phyloP scores from a whole-genome alignment of 2,888 invertebrate species.

The Campoplex capitator region DNA sequence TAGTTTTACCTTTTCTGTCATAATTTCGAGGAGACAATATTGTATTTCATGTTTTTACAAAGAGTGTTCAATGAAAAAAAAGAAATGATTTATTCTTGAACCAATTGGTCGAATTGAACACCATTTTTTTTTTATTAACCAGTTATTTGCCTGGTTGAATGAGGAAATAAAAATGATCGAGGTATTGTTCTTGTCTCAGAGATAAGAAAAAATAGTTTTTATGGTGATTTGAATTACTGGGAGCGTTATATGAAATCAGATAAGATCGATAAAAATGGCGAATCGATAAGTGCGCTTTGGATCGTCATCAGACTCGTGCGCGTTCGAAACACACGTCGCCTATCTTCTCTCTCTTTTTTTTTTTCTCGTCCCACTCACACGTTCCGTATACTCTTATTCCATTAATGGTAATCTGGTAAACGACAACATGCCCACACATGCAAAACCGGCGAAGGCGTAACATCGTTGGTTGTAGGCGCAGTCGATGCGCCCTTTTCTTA shows the following conservation, averaged over 20 bases:
- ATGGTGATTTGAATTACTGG: background rate
- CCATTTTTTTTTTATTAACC: too few relatives aligned
- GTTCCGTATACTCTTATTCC: conserved; percentile 50
- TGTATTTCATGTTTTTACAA: too few relatives aligned
- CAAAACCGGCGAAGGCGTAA: background rate
- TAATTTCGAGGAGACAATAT: too few relatives aligned
- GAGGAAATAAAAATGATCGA: background rate
- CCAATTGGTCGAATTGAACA: too few relatives aligned
- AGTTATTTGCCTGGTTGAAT: background rate
- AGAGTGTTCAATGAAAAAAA: too few relatives aligned
- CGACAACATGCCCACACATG: conserved; percentile 38
- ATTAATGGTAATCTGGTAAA: conserved; percentile 63
- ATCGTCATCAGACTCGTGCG: background rate
- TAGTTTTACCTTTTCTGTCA: too few relatives aligned
- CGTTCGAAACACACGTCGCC: background rate
- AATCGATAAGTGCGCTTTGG: background rate
- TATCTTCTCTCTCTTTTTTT: too few relatives aligned
- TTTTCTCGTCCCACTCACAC: conserved; percentile 21
- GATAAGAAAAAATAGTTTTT: background rate
- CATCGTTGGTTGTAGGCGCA: background rate
- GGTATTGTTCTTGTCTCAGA: background rate
- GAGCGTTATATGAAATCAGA: conserved; percentile 3
- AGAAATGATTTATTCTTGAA: too few relatives aligned
- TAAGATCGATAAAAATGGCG: background rate
- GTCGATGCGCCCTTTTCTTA: background rate